Conservation (phyloP, 2,113 vertebrate species). For the Xiphophorus maculatus region DNA sequence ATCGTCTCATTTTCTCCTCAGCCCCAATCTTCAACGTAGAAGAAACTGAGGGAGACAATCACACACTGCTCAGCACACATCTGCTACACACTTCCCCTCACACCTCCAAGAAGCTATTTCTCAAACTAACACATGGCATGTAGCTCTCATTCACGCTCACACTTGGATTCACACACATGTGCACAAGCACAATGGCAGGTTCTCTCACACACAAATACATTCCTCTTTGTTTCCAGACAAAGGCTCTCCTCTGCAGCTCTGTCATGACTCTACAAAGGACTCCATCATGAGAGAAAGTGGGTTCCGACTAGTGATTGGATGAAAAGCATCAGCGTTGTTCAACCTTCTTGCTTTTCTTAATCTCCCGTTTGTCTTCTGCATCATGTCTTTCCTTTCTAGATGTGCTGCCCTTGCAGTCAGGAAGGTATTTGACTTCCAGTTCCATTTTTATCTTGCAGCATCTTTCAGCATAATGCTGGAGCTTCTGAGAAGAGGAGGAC, state of each 20-base stretch:
- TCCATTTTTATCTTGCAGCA: slow-evolving; percentile 16
- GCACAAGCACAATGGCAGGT: slow-evolving; percentile 36
- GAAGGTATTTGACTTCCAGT: slow-evolving; percentile 38
- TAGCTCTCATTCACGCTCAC: slow-evolving; percentile 13
- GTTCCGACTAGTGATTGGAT: slow-evolving; percentile 62
- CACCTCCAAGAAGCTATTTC: slow-evolving; percentile 44
- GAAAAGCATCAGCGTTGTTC: slow-evolving; percentile 58
- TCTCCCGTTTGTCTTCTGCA: slow-evolving; percentile 18
- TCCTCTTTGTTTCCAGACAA: slow-evolving; percentile 75
- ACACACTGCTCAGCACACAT: slow-evolving; percentile 10
- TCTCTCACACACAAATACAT: slow-evolving; percentile 55
- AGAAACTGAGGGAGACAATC: slow-evolving; percentile 34
- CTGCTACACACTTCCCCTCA: slow-evolving; percentile 33
- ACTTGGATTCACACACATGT: slow-evolving; percentile 7
- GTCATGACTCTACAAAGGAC: slow-evolving; percentile 74
- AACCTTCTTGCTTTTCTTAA: slow-evolving; percentile 9
- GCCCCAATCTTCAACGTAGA: slow-evolving; percentile 35
- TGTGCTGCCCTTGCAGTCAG: slow-evolving; percentile 25
- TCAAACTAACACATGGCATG: slow-evolving; percentile 40
- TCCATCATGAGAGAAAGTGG: slow-evolving; percentile 57
- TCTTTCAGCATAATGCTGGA: slow-evolving; percentile 18
- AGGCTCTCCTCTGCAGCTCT: slow-evolving; percentile 68
- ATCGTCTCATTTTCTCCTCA: slow-evolving; percentile 14
- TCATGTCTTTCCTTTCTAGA: slow-evolving; percentile 27
- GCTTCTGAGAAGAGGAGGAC: slow-evolving; percentile 36